Percentiles rank a stretch among this genome's conserved stretches.
Evolutionary conservation across 2,113 vertebrate species (phyloP).

Genomic region (Jacana jacana): DNA sequence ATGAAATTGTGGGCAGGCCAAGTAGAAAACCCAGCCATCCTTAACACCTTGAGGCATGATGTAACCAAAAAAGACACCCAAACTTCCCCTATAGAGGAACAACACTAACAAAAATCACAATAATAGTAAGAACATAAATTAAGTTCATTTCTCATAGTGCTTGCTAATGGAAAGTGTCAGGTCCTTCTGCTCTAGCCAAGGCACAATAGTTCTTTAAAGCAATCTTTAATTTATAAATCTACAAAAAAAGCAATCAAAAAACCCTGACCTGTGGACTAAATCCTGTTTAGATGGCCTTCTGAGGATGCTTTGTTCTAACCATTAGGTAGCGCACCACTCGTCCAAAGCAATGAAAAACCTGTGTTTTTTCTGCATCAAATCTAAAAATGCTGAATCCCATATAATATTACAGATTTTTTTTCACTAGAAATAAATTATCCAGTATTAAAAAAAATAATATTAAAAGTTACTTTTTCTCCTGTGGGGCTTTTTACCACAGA

Average conservation of each 20-base stretch:
- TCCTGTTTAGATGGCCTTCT: accelerated
- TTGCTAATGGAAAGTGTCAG: not conserved
- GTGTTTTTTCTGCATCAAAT: not conserved
- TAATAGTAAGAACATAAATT: not conserved
- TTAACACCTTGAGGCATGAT: not conserved
- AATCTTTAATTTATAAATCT: not conserved
- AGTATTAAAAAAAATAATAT: not conserved
- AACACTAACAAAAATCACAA: not conserved
- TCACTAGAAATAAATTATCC: not conserved
- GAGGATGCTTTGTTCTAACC: not conserved
- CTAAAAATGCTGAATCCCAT: not conserved
- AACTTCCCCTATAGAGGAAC: not conserved
- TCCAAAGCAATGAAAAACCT: not conserved
- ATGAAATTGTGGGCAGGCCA: not conserved
- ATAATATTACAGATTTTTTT: not conserved
- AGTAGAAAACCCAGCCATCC: not conserved
- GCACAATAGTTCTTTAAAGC: not conserved
- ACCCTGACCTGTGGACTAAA: accelerated
- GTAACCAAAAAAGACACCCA: not conserved
- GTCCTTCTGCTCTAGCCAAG: not conserved
- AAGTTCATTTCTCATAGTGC: not conserved
- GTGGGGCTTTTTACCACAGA: not conserved
- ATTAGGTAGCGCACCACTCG: not conserved
- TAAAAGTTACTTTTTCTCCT: not conserved
- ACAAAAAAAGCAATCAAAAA: too few species aligned